Evolutionary conservation across 2,888 invertebrate species (phyloP), one percentile per base, ranked within the genome.

Genomic region (Poecilus cupreus): DNA sequence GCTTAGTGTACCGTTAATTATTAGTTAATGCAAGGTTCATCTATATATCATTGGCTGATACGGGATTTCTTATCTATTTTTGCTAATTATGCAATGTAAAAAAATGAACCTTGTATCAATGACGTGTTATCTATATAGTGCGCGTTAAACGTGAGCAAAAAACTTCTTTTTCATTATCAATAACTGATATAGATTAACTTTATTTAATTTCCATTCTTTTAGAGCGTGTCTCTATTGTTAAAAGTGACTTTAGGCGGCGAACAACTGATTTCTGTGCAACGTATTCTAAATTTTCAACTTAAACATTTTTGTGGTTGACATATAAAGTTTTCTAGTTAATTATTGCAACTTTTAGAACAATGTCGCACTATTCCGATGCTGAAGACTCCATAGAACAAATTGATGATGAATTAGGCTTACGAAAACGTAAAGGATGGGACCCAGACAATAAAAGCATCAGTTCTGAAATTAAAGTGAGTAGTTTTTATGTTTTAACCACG

Each of bases 301-400:
- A 43, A 11, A 43, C 43, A 43, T 3, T n/a, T 43, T 43, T 13
- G 43, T n/a, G n/a, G n/a, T n/a, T n/a, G n/a, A n/a, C n/a, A n/a
- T n/a, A 43, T 6, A 49, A 46, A 3, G 8, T 4, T 4, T 54
- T 20, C 20, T 8, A 54, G n/a, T 13, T 5, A 16, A 18, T 60
- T 22, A n/a, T 22, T 60, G 10, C 6, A 26, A n/a, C 26, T 78
- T 78, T 22, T 24, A 78, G 78, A n/a, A 80, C 75, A 54, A 89
- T 89, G 88, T 89, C 89, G 80, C 88, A 89, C 86, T 89, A 89
- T 83, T 89, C 89, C 82, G 89, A 89, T 84, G 89, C 89, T 8
- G 89, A 89, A 83, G 89, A 89, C 80, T 88, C 88, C 20, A 86
- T 88, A 75, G 86, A 87, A 10, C 87, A 87, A 24, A 81, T 86